A percentile compares a stretch with the other conserved stretches of the same genome.
Conservation (phyloP, 2,113 vertebrate genomes). For the Octodon degus region DNA sequence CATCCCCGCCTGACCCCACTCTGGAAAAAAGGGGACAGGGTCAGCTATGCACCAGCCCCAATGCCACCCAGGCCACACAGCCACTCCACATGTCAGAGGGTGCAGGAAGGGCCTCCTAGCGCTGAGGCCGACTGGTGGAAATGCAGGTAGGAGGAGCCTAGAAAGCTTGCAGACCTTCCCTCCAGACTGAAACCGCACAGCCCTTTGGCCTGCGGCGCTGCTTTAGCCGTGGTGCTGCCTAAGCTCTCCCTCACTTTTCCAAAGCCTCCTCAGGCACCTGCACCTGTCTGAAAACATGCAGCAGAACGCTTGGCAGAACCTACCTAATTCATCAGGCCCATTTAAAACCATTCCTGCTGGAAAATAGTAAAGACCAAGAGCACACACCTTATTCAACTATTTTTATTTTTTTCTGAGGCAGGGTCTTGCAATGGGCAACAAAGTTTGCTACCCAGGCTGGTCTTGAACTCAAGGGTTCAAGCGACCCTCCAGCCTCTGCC, state of each 20-base stretch:
- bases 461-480: not conserved
- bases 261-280: not conserved
- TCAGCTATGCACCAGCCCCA: too few relatives aligned
- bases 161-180: fast-evolving
- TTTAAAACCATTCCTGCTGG: not conserved
- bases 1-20: too few relatives aligned
- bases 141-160: not conserved
- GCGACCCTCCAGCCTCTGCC: not conserved
- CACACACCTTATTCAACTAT: not conserved
- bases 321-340: not conserved
- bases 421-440: not conserved
- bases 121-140: not conserved
- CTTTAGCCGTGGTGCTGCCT: not conserved
- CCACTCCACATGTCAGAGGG: not conserved
- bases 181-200: not conserved
- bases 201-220: not conserved
- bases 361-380: not conserved
- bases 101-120: not conserved
- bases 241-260: not conserved
- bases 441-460: not conserved
- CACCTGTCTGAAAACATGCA: not conserved
- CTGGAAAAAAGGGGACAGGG: too few relatives aligned
- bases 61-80: not conserved
- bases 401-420: not conserved
- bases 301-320: not conserved